phyloP scores from a whole-genome alignment of 2,888 invertebrate species.

The Vesta saturnalis region DNA sequence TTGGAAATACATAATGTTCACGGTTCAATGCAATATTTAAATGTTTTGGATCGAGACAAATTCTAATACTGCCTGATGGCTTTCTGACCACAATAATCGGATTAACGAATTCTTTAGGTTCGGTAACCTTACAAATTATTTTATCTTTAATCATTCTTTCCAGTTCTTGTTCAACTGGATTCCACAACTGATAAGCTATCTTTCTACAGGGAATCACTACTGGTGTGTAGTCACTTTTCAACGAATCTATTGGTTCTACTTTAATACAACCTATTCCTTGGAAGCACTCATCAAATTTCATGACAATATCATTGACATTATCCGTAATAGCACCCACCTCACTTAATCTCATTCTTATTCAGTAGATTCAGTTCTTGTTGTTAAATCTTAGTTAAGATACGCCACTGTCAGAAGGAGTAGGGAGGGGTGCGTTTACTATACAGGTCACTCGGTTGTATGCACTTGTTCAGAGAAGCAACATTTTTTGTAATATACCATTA shows the following conservation, averaged over 20 bases:
- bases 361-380: not conserved
- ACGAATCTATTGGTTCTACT: not conserved
- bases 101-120: conserved; percentile 5
- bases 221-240: not conserved
- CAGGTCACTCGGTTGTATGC: too few species aligned
- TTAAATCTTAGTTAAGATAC: not conserved
- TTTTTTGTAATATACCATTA: too few species aligned
- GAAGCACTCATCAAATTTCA: conserved; percentile 2
- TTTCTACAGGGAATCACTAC: not conserved
- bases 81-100: not conserved
- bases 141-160: too few species aligned
- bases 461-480: too few species aligned
- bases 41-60: too few species aligned
- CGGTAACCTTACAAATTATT: not conserved
- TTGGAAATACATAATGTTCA: too few species aligned
- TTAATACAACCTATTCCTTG: too few species aligned
- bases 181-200: not conserved
- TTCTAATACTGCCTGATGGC: not conserved
- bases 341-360: not conserved
- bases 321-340: not conserved
- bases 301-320: not conserved
- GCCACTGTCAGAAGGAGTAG: too few species aligned
- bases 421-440: too few species aligned
- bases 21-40: too few species aligned
- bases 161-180: not conserved